Evolutionary conservation across 2,113 vertebrate species (phyloP).

Genomic region (Dissostichus mawsoni): DNA sequence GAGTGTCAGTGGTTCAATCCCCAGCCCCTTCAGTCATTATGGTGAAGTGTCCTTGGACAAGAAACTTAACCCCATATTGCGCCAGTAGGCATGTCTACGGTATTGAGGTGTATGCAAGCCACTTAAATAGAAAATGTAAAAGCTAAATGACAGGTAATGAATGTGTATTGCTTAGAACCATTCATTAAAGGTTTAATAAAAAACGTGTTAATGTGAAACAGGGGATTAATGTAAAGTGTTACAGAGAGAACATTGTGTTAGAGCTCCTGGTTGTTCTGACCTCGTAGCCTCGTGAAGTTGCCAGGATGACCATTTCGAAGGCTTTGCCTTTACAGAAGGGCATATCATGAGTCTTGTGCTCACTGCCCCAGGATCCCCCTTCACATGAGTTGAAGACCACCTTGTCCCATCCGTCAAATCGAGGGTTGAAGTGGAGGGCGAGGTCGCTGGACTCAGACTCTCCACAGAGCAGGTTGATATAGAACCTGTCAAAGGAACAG

Average conservation of each 20-base stretch:
- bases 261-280: conserved; percentile 59
- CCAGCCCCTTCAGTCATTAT: no score
- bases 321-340: conserved; percentile 81
- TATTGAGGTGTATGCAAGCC: no score
- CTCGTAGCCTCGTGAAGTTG: conserved; percentile 79
- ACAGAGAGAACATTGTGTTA: not conserved
- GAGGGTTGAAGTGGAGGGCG: conserved; percentile 88
- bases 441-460: conserved; percentile 76
- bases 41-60: no score
- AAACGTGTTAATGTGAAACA: not conserved
- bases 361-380: conserved; percentile 77
- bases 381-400: conserved; percentile 86
- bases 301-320: conserved; percentile 86
- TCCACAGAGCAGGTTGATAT: conserved; percentile 83
- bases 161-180: no score
- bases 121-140: no score
- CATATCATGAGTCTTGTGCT: conserved; percentile 82
- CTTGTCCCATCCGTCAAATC: conserved; percentile 87
- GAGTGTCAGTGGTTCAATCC: no score
- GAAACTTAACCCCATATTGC: no score
- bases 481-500: conserved; percentile 77
- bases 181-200: not conserved
- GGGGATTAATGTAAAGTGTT: not conserved
- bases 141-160: no score
- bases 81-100: no score